phyloP scores from a whole-genome alignment of 1,140 invertebrate genomes.

The Araneus ventricosus region DNA sequence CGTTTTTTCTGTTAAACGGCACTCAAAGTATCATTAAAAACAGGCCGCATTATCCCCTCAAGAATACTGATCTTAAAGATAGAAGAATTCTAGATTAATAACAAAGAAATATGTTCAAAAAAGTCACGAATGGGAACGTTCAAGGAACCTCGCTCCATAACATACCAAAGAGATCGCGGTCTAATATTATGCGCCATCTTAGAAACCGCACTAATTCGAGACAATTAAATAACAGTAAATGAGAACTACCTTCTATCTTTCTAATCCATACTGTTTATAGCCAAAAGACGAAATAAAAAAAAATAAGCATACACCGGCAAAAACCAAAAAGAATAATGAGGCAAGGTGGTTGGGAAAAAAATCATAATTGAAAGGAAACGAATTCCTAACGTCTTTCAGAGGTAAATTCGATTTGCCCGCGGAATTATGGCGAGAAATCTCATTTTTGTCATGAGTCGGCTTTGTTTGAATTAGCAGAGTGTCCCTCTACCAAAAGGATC shows the following conservation, averaged over 20 bases:
- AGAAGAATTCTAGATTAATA: no score
- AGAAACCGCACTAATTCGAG: no score
- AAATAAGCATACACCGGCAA: neutral
- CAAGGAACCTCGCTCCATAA: no score
- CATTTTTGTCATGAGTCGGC: slow-evolving; percentile 7
- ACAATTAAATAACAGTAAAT: neutral
- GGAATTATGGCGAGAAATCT: slow-evolving; percentile 3
- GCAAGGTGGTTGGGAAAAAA: neutral
- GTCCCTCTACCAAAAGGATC: neutral
- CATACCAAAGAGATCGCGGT: no score
- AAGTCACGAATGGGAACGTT: no score
- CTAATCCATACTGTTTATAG: neutral
- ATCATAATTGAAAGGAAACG: slow-evolving; percentile 36
- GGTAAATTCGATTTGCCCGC: slow-evolving; percentile 31
- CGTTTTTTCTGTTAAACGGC: no score
- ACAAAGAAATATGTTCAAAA: no score
- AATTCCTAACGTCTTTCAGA: slow-evolving; percentile 31
- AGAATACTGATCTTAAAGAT: no score
- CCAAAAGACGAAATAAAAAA: neutral
- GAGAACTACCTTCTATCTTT: neutral
- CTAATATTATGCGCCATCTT: no score
- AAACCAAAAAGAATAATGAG: neutral
- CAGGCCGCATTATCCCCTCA: no score
- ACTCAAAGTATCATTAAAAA: no score
- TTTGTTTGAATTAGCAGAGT: slow-evolving; percentile 41